phyloP scores from a whole-genome alignment of 2,888 invertebrate species.

The Aplocera efformata region DNA sequence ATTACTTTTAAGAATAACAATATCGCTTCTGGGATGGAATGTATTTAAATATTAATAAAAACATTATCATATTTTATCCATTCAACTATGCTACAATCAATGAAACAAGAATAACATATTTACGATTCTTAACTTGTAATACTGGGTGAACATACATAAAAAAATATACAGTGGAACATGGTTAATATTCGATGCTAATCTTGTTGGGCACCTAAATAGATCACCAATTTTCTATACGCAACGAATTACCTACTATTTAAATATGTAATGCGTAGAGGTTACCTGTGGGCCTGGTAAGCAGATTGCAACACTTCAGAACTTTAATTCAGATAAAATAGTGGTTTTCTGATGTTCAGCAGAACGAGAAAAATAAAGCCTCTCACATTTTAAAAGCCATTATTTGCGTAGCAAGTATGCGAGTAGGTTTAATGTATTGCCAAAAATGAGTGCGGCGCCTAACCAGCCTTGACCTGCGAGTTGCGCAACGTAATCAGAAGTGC shows the following conservation, averaged over 20 bases:
- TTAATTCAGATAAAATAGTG: not conserved
- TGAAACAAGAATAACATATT: not conserved
- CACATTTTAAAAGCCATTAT: conserved; percentile 42
- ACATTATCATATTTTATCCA: conserved; percentile 7
- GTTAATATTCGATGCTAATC: too few relatives aligned
- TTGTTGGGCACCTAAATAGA: too few relatives aligned
- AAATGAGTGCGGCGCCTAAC: conserved; percentile 63
- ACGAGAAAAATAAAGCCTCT: conserved; percentile 20
- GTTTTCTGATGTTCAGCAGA: conserved; percentile 14
- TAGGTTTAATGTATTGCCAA: conserved; percentile 50
- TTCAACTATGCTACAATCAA: not conserved
- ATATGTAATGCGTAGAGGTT: too few relatives aligned
- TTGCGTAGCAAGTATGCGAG: conserved; percentile 49
- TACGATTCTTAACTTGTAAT: too few relatives aligned
- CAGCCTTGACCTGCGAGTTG: conserved; percentile 72
- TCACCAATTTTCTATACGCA: too few relatives aligned
- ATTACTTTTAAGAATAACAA: conserved; percentile 10
- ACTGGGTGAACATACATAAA: too few relatives aligned
- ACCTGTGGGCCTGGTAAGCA: too few relatives aligned
- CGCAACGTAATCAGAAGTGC: conserved; percentile 60
- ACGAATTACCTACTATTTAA: too few relatives aligned
- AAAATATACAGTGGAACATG: too few relatives aligned
- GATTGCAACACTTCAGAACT: too few relatives aligned
- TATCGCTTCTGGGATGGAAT: conserved; percentile 1
- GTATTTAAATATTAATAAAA: conserved; percentile 1